Percentiles rank a stretch among this genome's conserved stretches.
Evolutionary conservation across 2,113 vertebrate genomes (phyloP).

Genomic region (Gymnogyps californianus): DNA sequence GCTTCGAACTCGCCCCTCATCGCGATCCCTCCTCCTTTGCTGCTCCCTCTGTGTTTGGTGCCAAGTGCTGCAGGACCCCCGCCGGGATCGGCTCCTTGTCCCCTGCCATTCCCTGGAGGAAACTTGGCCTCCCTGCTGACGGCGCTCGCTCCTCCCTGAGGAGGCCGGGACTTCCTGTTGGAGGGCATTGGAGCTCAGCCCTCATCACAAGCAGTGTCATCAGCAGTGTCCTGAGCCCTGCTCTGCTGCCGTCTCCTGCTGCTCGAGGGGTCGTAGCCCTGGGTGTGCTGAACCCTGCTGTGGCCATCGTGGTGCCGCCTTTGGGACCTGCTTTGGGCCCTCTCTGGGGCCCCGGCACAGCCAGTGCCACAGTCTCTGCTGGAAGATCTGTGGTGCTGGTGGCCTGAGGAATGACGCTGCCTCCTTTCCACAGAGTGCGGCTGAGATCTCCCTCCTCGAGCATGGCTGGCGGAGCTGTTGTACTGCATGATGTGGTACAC

Average conservation of each 20-base stretch:
- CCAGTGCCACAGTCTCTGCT: accelerated
- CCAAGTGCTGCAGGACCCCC: neutral
- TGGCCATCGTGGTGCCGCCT: too few species aligned
- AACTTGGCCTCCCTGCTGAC: neutral
- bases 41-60: neutral
- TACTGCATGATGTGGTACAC: neutral
- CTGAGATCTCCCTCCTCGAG: neutral
- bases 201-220: neutral
- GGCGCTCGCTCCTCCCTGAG: neutral
- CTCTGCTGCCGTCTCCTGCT: neutral
- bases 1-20: neutral
- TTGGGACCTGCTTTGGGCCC: accelerated
- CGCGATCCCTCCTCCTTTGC: neutral
- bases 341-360: neutral
- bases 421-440: neutral
- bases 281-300: neutral
- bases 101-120: accelerated
- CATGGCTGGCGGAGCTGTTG: accelerated
- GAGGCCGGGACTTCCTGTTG: neutral
- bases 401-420: accelerated
- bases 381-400: accelerated
- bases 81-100: neutral
- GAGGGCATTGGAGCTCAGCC: neutral
- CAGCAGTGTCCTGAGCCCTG: neutral
- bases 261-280: accelerated